Evolutionary conservation across 1,140 invertebrate species (phyloP), one percentile per base, ranked within the genome.

Genomic region (Drosophila virilis): DNA sequence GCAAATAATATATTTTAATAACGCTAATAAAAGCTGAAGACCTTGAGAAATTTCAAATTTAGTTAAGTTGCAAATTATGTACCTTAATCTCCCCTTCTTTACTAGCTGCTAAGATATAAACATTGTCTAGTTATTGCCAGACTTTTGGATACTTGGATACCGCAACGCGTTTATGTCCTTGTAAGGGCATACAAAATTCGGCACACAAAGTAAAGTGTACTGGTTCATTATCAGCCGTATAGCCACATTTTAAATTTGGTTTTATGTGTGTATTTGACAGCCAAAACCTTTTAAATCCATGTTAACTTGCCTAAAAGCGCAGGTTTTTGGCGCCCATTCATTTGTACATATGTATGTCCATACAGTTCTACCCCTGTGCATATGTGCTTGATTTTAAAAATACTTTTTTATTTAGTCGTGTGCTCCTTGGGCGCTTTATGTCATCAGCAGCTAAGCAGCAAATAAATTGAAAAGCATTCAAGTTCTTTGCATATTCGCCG

Each of bases 241-340:
- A 83, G 68, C 71, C 62, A 71, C 72, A 69, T 66, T 74, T 61
- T 74, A 74, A 54, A 46, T 65, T 40, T 65, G 50, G 33, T 10
- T 52, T 22, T 22, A 2, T 22, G 58, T 67, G 35, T 80, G 74
- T 80, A 81, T 72, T 80, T 90, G 86, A 90, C 86, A 90, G 88
- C 55, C 70, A 90, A 90, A 90, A 86, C 88, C 88, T 90, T 90
- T 90, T 90, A 90, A 90, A 90, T 90, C 88, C 86, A 80, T 90
- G 86, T 90, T 90, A 90, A 90, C 77, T 90, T 90, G 71, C 74
- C 80, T 80, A 90, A 90, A 90, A 78, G 77, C 77, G 74, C 82
- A 80, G 79, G 82, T 90, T 85, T 74, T 74, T 81, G 51, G 73
- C 76, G 67, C 67, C 66, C 72, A 78, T 70, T 69, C 71, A 74